Evolutionary conservation across 2,113 vertebrate species (phyloP).

Genomic region (Recurvirostra avosetta): DNA sequence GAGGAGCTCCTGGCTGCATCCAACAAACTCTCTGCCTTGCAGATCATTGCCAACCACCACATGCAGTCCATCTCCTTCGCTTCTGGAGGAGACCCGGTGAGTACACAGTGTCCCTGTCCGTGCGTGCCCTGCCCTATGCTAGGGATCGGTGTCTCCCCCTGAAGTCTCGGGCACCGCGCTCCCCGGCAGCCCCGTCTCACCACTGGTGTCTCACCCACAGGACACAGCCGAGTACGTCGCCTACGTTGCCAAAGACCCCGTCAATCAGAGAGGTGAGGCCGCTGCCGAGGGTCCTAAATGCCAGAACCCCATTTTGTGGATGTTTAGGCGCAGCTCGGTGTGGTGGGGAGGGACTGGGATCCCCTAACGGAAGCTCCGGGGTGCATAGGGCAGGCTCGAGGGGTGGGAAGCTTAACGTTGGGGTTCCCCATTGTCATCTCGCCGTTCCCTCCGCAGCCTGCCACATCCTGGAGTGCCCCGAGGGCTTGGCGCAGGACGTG

Average conservation of each 20-base stretch:
- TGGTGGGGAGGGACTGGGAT: background rate
- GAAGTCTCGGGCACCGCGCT: accelerated
- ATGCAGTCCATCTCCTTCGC: constrained; percentile 98
- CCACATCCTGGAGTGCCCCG: constrained; percentile 95
- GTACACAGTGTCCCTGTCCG: background rate
- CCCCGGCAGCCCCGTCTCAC: background rate
- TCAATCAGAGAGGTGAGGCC: constrained; percentile 95
- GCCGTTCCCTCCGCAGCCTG: constrained; percentile 74
- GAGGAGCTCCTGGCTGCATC: background rate
- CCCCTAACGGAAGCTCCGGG: background rate
- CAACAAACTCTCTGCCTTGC: background rate
- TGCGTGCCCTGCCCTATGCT: accelerated
- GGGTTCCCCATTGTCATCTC: background rate
- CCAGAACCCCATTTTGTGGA: accelerated
- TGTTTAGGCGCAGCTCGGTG: background rate
- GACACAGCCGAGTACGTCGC: constrained; percentile 81
- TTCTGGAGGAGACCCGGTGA: constrained; percentile 95
- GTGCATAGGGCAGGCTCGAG: background rate
- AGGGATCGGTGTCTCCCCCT: background rate
- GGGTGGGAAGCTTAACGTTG: background rate
- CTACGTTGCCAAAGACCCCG: constrained; percentile 98
- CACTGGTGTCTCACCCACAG: background rate
- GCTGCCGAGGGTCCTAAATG: background rate
- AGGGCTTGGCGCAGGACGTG: constrained; percentile 95
- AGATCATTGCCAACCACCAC: constrained; percentile 97